Percentiles rank a stretch among this genome's conserved stretches.
phyloP scores from a whole-genome alignment of 2,113 vertebrate species.

The Gnathonemus longibarbis region DNA sequence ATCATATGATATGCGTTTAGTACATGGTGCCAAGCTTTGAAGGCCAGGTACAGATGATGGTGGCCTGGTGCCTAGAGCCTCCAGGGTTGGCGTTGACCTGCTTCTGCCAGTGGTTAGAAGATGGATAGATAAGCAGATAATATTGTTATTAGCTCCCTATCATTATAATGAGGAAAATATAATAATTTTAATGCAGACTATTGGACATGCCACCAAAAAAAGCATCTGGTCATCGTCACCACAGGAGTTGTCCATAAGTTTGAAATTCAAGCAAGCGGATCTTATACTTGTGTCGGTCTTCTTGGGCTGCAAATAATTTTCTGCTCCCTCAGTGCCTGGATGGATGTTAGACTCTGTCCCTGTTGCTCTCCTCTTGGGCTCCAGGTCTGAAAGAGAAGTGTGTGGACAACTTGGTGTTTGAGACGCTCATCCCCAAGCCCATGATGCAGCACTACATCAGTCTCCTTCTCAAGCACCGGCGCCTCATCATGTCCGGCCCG shows the following conservation, averaged over 20 bases:
- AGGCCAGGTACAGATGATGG: background rate
- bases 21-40: background rate
- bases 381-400: slow-evolving; percentile 93
- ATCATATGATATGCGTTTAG: background rate
- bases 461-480: slow-evolving; percentile 88
- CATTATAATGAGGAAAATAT: background rate
- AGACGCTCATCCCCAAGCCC: slow-evolving; percentile 92
- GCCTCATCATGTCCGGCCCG: slow-evolving; percentile 85
- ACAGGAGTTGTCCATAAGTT: background rate
- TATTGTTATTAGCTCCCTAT: background rate
- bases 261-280: background rate
- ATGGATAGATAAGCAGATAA: background rate
- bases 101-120: background rate
- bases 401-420: slow-evolving; percentile 91
- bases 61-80: background rate
- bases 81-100: background rate
- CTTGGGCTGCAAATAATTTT: background rate
- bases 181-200: background rate
- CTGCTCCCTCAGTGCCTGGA: background rate
- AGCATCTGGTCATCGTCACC: background rate
- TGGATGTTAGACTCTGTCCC: background rate
- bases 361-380: background rate
- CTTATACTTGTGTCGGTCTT: background rate
- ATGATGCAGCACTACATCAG: slow-evolving; percentile 99
- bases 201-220: background rate